Conservation (phyloP, 2,113 vertebrate genomes). For the Percina caprodes region DNA sequence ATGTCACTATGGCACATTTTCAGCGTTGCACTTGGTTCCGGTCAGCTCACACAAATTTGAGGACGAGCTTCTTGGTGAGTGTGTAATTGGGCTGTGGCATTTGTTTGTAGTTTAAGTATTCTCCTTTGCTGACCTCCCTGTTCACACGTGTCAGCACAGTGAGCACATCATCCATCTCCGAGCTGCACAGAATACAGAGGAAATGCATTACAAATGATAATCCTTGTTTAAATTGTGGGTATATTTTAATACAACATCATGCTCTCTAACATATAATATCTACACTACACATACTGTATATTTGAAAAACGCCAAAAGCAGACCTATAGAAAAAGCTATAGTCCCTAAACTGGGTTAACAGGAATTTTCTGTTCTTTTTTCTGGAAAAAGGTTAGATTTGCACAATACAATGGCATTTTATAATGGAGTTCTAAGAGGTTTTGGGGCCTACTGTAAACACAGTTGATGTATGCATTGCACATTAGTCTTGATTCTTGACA, state of each 20-base stretch:
- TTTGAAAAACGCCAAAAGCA: not conserved
- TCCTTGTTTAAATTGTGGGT: too few species aligned
- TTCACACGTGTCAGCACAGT: slow-evolving; percentile 89
- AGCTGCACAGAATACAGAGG: slow-evolving; percentile 48
- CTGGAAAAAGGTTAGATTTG: not conserved
- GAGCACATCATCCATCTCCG: slow-evolving; percentile 81
- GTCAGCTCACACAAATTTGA: slow-evolving; percentile 63
- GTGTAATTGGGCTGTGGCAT: slow-evolving; percentile 92
- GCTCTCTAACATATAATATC: not conserved
- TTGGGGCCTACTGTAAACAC: not conserved
- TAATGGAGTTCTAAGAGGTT: not conserved
- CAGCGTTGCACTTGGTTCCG: not conserved
- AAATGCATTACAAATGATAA: not conserved
- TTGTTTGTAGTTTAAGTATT: slow-evolving; percentile 72
- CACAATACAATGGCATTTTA: too few species aligned
- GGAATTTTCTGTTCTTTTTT: not conserved
- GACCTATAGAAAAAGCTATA: not conserved
- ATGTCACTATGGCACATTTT: not conserved
- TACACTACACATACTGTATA: not conserved
- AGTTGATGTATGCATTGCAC: too few species aligned
- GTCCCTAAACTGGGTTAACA: not conserved
- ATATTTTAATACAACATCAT: not conserved
- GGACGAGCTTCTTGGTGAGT: slow-evolving; percentile 87
- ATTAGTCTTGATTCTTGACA: not conserved
- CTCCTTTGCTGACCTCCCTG: slow-evolving; percentile 83